Evolutionary conservation across 2,888 invertebrate species (phyloP).

Genomic region (Deilephila porcellus): DNA sequence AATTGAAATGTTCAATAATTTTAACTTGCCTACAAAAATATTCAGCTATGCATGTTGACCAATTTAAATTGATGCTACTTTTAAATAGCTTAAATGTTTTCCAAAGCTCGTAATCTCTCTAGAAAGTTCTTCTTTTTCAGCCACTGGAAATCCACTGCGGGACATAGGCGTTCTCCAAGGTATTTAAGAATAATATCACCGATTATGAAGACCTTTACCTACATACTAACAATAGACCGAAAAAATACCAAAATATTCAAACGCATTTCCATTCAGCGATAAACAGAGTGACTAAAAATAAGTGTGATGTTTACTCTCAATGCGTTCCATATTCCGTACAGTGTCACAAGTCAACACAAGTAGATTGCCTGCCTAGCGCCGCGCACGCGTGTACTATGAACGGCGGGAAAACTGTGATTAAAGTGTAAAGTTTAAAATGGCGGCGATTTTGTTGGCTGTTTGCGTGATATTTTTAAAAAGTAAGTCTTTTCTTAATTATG

Average conservation of each 20-base stretch:
- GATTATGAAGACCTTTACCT: not conserved
- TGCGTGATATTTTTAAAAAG: constrained; percentile 22
- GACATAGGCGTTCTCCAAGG: no score
- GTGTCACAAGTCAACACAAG: constrained; percentile 52
- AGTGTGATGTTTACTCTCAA: constrained; percentile 63
- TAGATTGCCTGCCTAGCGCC: constrained; percentile 57
- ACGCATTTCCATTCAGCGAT: constrained; percentile 56
- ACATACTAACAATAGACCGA: not conserved
- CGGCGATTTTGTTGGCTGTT: constrained; percentile 27
- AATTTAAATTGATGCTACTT: no score
- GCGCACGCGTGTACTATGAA: constrained; percentile 51
- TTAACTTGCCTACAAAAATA: no score
- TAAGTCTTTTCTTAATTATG: constrained; percentile 1
- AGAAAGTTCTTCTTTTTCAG: no score
- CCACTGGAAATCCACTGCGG: no score
- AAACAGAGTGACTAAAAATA: constrained; percentile 66
- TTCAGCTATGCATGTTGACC: no score
- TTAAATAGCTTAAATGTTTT: no score
- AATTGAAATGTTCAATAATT: no score
- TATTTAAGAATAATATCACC: no score
- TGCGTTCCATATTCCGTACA: constrained; percentile 46
- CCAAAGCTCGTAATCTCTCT: no score
- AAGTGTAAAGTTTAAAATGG: constrained; percentile 47
- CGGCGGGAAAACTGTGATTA: constrained; percentile 51
- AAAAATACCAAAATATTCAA: constrained; percentile 32